Evolutionary conservation across 1,140 invertebrate species (phyloP).

Genomic region (Lepidurus packardi): DNA sequence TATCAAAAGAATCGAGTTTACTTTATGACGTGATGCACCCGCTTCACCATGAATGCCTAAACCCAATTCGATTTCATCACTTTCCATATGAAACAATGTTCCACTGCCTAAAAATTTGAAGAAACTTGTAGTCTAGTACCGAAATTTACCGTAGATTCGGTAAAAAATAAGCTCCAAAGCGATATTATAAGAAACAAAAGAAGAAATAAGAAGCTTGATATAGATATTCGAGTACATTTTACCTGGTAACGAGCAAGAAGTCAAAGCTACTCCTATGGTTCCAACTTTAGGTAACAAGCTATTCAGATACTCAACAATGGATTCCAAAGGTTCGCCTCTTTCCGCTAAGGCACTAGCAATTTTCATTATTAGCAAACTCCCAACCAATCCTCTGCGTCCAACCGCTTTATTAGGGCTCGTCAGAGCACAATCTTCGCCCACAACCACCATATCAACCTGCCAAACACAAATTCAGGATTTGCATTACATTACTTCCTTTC

Average conservation of each 20-base stretch:
- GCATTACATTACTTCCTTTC: neutral
- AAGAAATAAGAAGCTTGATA: neutral
- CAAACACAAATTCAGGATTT: constrained; percentile 34
- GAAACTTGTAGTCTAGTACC: too few relatives aligned
- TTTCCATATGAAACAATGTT: constrained; percentile 58
- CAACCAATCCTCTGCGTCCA: constrained; percentile 69
- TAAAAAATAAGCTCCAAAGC: constrained; percentile 20
- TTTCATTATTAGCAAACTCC: constrained; percentile 66
- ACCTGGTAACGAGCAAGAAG: constrained; percentile 67
- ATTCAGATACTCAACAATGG: constrained; percentile 47
- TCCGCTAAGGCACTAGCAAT: constrained; percentile 67
- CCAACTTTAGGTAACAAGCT: constrained; percentile 53
- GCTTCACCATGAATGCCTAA: constrained; percentile 81
- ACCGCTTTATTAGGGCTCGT: constrained; percentile 48
- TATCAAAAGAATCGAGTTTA: constrained; percentile 41
- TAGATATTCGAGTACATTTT: neutral
- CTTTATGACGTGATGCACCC: constrained; percentile 63
- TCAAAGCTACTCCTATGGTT: constrained; percentile 66
- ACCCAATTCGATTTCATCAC: constrained; percentile 71
- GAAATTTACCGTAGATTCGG: neutral
- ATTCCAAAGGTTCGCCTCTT: constrained; percentile 52
- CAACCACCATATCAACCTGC: constrained; percentile 58
- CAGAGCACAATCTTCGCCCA: constrained; percentile 67
- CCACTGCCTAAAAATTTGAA: constrained; percentile 43
- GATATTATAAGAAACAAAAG: neutral